phyloP scores from a whole-genome alignment of 2,797 vertebrate genomes.

The Molossus molossus region DNA sequence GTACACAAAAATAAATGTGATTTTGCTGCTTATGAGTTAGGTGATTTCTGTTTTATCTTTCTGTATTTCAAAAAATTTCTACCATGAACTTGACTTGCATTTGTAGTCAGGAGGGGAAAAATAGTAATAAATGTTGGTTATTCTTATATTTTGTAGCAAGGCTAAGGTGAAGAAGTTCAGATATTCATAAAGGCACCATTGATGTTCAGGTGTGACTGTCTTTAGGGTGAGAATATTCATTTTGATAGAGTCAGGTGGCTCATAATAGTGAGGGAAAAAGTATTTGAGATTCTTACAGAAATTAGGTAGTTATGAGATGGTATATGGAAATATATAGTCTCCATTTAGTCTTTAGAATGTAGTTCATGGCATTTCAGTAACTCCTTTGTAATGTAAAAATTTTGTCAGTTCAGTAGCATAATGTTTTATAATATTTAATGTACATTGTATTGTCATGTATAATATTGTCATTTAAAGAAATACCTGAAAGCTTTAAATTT shows the following conservation, averaged over 20 bases:
- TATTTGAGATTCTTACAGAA: slow-evolving; percentile 53
- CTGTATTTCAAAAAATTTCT: slow-evolving; percentile 41
- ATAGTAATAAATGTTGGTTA: slow-evolving; percentile 35
- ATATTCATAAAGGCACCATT: slow-evolving; percentile 6
- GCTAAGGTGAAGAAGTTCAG: slow-evolving; percentile 30
- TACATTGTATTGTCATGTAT: slow-evolving; percentile 4
- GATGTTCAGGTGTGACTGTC: neutral
- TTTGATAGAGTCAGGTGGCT: slow-evolving; percentile 31
- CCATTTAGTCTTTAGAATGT: slow-evolving; percentile 12
- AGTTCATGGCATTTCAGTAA: slow-evolving; percentile 54
- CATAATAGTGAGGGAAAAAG: slow-evolving; percentile 28
- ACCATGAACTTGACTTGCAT: neutral
- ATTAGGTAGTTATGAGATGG: neutral
- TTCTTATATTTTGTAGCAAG: neutral
- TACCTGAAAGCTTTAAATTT: slow-evolving; percentile 44
- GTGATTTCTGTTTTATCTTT: slow-evolving; percentile 3
- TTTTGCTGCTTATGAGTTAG: slow-evolving; percentile 30
- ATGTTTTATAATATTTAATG: neutral
- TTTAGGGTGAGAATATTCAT: slow-evolving; percentile 55
- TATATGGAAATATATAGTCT: neutral
- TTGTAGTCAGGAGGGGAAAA: slow-evolving; percentile 43
- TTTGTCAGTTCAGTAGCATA: slow-evolving; percentile 21
- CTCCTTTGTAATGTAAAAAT: slow-evolving; percentile 54
- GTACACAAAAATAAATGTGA: neutral
- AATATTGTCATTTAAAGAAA: slow-evolving; percentile 59